Conservation (phyloP, 37 sponge, comb jelly and placozoan species). For the Aphrocallistes beatrix region DNA sequence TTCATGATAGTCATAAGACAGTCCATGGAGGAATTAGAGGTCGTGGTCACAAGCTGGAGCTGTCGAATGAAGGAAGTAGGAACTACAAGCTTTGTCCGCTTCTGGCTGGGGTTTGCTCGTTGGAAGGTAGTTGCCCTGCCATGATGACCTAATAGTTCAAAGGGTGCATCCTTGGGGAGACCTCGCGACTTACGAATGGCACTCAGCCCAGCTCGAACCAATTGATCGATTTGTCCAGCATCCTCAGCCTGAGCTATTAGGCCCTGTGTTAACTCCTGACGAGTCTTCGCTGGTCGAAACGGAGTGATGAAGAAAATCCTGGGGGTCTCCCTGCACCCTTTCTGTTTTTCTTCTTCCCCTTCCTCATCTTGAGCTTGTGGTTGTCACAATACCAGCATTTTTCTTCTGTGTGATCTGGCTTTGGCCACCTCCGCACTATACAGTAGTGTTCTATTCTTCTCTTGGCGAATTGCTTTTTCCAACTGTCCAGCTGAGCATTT, state of each 20-base stretch:
- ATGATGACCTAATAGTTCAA: background rate
- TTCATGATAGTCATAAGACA: background rate
- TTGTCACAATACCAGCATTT: background rate
- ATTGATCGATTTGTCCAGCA: background rate
- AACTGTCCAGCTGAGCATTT: too few relatives aligned
- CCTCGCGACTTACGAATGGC: background rate
- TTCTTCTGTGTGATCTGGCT: background rate
- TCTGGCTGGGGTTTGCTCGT: background rate
- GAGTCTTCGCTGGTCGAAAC: background rate
- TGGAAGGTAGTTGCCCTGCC: background rate
- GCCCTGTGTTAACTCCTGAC: background rate
- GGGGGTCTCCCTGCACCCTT: background rate
- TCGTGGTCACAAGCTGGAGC: background rate
- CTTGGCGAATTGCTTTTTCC: too few relatives aligned
- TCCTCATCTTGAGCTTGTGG: conserved; percentile 10
- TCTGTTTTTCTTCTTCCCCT: background rate
- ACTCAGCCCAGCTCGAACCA: background rate
- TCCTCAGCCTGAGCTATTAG: background rate
- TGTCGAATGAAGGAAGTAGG: background rate
- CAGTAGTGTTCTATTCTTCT: too few relatives aligned
- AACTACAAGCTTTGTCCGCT: background rate
- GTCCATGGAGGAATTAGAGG: background rate
- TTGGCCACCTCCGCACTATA: background rate
- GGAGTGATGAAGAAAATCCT: background rate
- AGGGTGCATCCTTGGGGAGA: background rate